Base-by-base conservation (phyloP, 2,888 invertebrate genomes). In the Diadegma fenestrale region DNA sequence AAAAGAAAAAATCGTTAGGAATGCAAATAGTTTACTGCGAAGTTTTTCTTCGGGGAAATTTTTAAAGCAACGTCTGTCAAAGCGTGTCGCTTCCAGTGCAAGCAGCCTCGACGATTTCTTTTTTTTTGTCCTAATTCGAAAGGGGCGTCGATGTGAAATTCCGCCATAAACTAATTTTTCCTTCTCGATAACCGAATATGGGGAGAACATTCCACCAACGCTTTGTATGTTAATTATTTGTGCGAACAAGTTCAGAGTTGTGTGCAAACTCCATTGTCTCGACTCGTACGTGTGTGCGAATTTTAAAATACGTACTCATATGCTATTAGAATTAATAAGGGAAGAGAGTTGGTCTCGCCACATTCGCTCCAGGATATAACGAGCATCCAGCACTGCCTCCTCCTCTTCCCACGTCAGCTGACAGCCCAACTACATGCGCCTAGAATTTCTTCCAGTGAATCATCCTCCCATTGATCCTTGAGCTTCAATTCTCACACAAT, bases 221-320 rank as follows among this genome's bases (percentile, higher is more conserved):
- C 90, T 90, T 90, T 90, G 89, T 90, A 90, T 90, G 89, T 75
- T 87, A 90, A 90, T 90, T 78, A 73, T 48, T 73, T 41, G 54
- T 48, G 54, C 68, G 48, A 73, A 73, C 66, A 66, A 73, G 37
- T 45, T 66, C 26, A 26, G 33, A 19, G 26, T 58, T 58, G 12
- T 72, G 58, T 51, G 63, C 43, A 45, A 63, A 66, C 33, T 17
- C 30, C 12, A 64, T 58, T 63, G 58, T 68, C 63, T 63, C 30
- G 7, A 58, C 22, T 22, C 19, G n/a, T n/a, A 26, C n/a, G 14
- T 26, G 14, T 37, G 4, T 37, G 10, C 26, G 7, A 6, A 3
- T 58, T 51, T 61, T 61, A 22, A 17, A 41, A 17, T 26, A 22
- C 37, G 41, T 58, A 14, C 58, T 14, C 22, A 19, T 45, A 14